Conservation (phyloP, 2,888 invertebrate species). For the Thymelicus acteon region DNA sequence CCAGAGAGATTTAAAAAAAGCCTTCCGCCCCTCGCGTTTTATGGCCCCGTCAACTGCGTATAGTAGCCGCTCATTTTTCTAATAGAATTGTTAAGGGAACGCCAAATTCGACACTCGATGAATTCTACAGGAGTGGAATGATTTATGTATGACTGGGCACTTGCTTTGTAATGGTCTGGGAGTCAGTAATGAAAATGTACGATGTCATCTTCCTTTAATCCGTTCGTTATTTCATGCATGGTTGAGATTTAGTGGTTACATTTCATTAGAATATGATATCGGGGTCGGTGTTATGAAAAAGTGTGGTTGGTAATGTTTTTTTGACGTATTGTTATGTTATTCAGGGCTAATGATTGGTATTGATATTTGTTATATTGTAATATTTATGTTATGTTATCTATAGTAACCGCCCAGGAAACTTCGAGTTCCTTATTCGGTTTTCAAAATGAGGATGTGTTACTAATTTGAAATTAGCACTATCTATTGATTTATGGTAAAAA, state of each 20-base stretch:
- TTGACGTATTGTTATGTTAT: too few species aligned
- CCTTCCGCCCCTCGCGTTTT: slow-evolving; percentile 70
- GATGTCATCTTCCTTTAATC: slow-evolving; percentile 73
- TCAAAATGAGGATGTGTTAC: too few species aligned
- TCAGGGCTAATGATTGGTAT: too few species aligned
- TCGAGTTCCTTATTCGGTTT: too few species aligned
- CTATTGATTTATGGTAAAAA: too few species aligned
- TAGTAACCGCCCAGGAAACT: too few species aligned
- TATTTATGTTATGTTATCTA: too few species aligned
- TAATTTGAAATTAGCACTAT: too few species aligned
- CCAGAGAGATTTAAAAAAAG: slow-evolving; percentile 68
- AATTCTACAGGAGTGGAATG: slow-evolving; percentile 50
- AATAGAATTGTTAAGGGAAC: slow-evolving; percentile 51
- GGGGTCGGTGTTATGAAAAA: neutral
- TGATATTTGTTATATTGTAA: too few species aligned
- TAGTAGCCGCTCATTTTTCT: slow-evolving; percentile 60
- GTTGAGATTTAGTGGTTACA: slow-evolving; percentile 43
- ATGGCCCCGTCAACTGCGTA: slow-evolving; percentile 71
- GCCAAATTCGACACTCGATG: slow-evolving; percentile 79
- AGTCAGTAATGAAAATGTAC: slow-evolving; percentile 62
- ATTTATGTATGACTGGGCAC: slow-evolving; percentile 74
- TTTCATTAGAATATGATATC: slow-evolving; percentile 7
- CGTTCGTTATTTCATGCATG: slow-evolving; percentile 75
- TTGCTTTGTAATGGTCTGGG: slow-evolving; percentile 51
- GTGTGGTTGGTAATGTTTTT: too few species aligned